Base-by-base conservation (phyloP, 2,888 invertebrate genomes). In the Pollenia labialis region DNA sequence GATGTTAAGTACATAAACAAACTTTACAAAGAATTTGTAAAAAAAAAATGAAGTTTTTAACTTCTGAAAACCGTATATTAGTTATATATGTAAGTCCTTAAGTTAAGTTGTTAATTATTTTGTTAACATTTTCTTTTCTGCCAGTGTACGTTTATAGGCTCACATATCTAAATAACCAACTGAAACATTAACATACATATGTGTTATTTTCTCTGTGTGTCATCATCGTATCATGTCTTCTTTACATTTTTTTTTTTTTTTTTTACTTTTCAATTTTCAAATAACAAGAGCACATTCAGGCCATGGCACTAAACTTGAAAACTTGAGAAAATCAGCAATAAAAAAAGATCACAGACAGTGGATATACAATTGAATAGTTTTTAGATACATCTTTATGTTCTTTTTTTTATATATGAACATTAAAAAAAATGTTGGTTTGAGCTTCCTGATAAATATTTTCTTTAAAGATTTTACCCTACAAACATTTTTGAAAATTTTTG, bases 261-360 rank as follows among this genome's bases (percentile, higher is more conserved):
- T 32, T 32, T 4, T 32, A 32, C 32, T 23, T n/a, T 68, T 32
- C n/a, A 42, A 71, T 52, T n/a, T 62, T 40, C 0, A 10, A 62
- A 42, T 42, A 62, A 42, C 12, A 16, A n/a, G 42, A 23, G 56
- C 44, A 14, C 44, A 18, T 71, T 71, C 44, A 71, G 42, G 16
- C 16, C 56, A 40, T 72, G 56, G 16, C 40, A 56, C 52, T 56
- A 72, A 72, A 58, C 46, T 12, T 44, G 4, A 40, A 72, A 72
- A 58, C 46, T 12, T 44, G 4, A 40, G 12, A 56, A 71, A 44
- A 42, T 40, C 32, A 66, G 2, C 23, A 7, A 16, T 46, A 44
- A 23, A 48, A 23, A 23, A n/a, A 32, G 32, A 32, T 32, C 32
- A n/a, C 11, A 68, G 10, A 68, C 4, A 62, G 44, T 62, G n/a